Evolutionary conservation across 1,140 invertebrate genomes (phyloP).

Genomic region (Lucilia cuprina): DNA sequence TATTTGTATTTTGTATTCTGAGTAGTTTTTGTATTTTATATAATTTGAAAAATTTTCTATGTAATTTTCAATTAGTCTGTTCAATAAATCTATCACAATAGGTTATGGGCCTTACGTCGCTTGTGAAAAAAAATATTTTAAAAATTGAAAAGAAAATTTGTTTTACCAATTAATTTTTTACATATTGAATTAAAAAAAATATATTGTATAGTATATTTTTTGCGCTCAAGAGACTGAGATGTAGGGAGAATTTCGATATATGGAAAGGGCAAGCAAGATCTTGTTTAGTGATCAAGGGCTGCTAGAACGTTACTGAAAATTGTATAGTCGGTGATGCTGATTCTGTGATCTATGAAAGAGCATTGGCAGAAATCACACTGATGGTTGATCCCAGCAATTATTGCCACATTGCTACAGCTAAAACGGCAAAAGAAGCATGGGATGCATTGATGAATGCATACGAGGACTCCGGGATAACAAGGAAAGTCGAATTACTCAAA

Average conservation of each 20-base stretch:
- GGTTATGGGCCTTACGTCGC: too few relatives aligned
- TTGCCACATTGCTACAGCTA: conserved; percentile 5
- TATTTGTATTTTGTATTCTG: too few relatives aligned
- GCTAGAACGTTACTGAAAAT: conserved; percentile 21
- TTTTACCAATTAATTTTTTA: too few relatives aligned
- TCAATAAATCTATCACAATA: too few relatives aligned
- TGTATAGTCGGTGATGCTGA: not conserved
- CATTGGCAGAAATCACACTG: conserved; percentile 34
- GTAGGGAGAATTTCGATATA: conserved; percentile 32
- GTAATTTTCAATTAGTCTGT: too few relatives aligned
- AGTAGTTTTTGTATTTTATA: too few relatives aligned
- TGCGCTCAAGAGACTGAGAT: conserved; percentile 23
- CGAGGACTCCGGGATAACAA: conserved; percentile 46
- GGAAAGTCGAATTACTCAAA: conserved; percentile 47
- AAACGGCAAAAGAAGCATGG: conserved; percentile 49
- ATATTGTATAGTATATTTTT: too few relatives aligned
- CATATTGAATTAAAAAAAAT: too few relatives aligned
- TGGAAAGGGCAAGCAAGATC: conserved; percentile 23
- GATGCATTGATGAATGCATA: conserved; percentile 43
- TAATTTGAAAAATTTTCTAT: too few relatives aligned
- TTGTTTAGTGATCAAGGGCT: conserved; percentile 9
- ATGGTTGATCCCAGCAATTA: conserved; percentile 33
- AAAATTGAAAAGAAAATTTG: too few relatives aligned
- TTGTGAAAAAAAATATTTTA: too few relatives aligned
- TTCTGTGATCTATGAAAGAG: not conserved